phyloP scores from a whole-genome alignment of 2,113 vertebrate species.

The Salvelinus sp. region DNA sequence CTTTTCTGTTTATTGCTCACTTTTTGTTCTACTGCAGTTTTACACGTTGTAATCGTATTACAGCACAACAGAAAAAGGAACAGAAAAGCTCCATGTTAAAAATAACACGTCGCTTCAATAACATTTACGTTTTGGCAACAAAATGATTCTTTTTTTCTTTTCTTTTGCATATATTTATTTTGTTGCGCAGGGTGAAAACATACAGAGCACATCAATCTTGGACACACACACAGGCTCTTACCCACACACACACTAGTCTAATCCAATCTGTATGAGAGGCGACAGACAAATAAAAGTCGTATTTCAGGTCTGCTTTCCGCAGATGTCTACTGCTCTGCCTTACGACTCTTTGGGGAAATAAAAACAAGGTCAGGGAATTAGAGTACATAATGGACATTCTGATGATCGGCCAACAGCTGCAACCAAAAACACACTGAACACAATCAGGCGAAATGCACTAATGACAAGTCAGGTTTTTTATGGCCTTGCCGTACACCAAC shows the following conservation, averaged over 20 bases:
- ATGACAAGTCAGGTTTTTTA: constrained; percentile 85
- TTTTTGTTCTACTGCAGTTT: constrained; percentile 47
- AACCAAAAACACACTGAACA: constrained; percentile 87
- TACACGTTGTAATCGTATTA: background rate
- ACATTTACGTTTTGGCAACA: background rate
- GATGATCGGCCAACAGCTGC: constrained; percentile 94
- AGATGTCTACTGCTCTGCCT: constrained; percentile 98
- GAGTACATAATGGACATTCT: constrained; percentile 99
- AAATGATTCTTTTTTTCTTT: background rate
- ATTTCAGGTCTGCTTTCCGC: constrained; percentile 99
- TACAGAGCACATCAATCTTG: background rate
- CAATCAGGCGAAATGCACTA: constrained; percentile 97
- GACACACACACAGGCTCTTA: constrained; percentile 23
- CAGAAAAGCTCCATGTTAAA: background rate
- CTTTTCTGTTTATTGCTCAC: constrained; percentile 67
- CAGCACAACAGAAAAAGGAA: background rate
- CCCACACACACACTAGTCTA: constrained; percentile 23
- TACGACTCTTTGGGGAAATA: constrained; percentile 99
- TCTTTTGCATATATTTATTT: background rate
- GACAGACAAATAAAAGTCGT: constrained; percentile 94
- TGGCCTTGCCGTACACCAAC: constrained; percentile 67
- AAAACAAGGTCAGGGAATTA: constrained; percentile 99
- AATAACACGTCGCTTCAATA: background rate
- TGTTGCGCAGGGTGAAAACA: background rate
- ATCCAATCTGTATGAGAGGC: constrained; percentile 71